A percentile compares a stretch with the other conserved stretches of the same genome.
These are phyloP conservation scores for Lepidonotus clava DNA, from an alignment of 2,888 invertebrate genomes.

Conservation along the genomic window DNA sequence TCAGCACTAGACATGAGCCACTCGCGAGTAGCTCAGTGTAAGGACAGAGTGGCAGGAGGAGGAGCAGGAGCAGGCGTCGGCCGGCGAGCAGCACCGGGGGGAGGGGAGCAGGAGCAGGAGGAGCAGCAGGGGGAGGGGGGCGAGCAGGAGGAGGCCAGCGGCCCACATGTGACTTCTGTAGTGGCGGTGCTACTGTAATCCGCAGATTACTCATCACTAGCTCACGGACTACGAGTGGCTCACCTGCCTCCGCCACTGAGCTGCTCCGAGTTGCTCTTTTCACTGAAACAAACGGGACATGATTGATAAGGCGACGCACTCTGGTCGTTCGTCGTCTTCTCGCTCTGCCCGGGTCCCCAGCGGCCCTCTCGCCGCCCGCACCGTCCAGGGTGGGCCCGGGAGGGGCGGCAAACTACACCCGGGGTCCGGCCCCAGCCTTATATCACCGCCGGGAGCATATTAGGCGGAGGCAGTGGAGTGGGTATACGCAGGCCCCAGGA, in stretches of 20 bases:
- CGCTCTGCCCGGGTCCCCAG: too few species aligned
- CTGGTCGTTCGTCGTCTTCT: too few species aligned
- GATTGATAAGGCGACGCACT: too few species aligned
- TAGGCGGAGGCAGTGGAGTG: too few species aligned
- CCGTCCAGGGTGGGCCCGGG: too few species aligned
- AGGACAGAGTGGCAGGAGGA: not conserved
- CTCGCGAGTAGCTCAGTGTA: not conserved
- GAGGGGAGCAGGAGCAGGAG: not conserved
- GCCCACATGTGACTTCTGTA: conserved; percentile 4
- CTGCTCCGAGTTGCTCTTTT: not conserved
- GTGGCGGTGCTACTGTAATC: not conserved
- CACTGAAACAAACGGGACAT: not conserved
- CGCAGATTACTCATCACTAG: not conserved
- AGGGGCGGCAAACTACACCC: too few species aligned
- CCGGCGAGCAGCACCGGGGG: not conserved
- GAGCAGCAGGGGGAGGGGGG: not conserved
- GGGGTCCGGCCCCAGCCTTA: too few species aligned
- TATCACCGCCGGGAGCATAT: too few species aligned
- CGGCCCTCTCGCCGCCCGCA: too few species aligned
- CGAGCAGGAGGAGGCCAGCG: not conserved
- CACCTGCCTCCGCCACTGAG: not conserved
- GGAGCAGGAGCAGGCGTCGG: not conserved
- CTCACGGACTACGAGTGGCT: too few species aligned
- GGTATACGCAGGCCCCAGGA: too few species aligned
- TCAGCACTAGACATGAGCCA: conserved; percentile 28